Evolutionary conservation across 2,113 vertebrate species (phyloP).

Genomic region (Telmatochromis sp.): DNA sequence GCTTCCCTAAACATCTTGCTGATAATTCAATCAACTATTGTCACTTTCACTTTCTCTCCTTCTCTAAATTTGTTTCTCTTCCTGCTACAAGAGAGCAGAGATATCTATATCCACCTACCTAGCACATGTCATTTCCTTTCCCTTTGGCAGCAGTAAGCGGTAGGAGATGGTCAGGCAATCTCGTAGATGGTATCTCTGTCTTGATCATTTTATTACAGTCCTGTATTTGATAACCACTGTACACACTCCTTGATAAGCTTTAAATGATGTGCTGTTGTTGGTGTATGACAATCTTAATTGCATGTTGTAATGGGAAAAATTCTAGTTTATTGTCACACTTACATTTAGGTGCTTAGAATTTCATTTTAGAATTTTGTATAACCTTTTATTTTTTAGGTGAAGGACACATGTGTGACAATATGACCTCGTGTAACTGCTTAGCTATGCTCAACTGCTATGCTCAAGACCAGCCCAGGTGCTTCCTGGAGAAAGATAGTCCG

Average conservation of each 20-base stretch:
- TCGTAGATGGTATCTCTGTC: not conserved
- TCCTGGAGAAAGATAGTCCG: not conserved
- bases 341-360: not conserved
- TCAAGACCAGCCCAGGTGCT: not conserved
- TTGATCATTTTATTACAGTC: not conserved
- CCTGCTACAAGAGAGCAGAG: conserved; percentile 7
- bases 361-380: not conserved
- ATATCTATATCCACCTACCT: conserved; percentile 25
- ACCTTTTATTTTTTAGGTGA: not conserved
- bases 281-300: not conserved
- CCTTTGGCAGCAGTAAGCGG: not conserved
- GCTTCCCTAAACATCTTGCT: conserved; percentile 11
- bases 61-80: not conserved
- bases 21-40: conserved; percentile 7
- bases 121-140: conserved; percentile 28
- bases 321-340: not conserved
- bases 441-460: not conserved
- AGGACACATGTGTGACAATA: not conserved
- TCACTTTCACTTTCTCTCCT: not conserved
- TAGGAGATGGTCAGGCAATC: not conserved
- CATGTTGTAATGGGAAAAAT: not conserved
- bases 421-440: not conserved
- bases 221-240: not conserved
- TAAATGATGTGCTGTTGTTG: not conserved
- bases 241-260: not conserved